Base-by-base conservation (phyloP, 2,888 invertebrate genomes). In the Xylota segnis region DNA sequence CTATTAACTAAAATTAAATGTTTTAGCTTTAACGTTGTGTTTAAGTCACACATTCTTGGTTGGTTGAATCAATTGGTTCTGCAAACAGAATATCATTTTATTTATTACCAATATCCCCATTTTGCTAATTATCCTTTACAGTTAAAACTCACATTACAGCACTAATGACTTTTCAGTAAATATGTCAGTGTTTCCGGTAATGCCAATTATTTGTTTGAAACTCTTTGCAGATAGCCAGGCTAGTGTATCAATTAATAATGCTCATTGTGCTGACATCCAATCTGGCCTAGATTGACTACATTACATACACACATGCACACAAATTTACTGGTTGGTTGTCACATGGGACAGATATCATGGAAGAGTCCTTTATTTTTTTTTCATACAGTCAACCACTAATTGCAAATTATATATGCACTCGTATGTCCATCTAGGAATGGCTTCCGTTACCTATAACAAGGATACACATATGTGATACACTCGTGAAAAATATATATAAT, bases 131-230 rank as follows among this genome's bases (percentile, higher is more conserved):
- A 14, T 45, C 2, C 16, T 7, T 45, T 45, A 16, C 6, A 45
- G 14, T 14, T 45, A 6, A 45, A 6, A 14, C 14, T 45, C 4
- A 45, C 7, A 16, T 9, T 16, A 18, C 16, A 16, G 16, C 9
- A 45, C 7, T 45, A 45, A 45, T 45, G 45, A 18, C 16, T 27
- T 52, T 52, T 52, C 52, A 27, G 52, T 52, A n/a, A 27, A 23
- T 27, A 52, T 9, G 52, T 5, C 23, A 52, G 52, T 23, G 12
- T 27, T 12, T n/a, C 52, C 12, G 52, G 23, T 50, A 18, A 18
- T 23, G 18, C 12, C 23, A 50, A 50, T 50, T 50, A 50, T 50
- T 50, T 23, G 23, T 12, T 50, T 12, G 12, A 52, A n/a, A 27
- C 12, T 23, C n/a, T 27, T 12, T 27, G 10, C 27, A 23, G 52